phyloP scores from a whole-genome alignment of 2,113 vertebrate genomes.

The Oophaga pumilio region DNA sequence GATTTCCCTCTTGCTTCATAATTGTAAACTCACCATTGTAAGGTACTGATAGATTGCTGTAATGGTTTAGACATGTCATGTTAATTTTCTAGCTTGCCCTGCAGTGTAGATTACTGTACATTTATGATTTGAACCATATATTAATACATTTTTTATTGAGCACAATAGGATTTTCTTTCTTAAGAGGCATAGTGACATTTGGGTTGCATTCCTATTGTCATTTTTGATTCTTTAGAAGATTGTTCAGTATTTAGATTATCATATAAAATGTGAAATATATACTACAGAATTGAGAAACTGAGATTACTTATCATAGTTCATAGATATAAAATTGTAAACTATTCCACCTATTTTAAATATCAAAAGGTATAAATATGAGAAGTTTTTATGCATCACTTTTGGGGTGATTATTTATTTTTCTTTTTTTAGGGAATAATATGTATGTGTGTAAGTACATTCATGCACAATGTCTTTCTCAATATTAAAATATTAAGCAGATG shows the following conservation, averaged over 20 bases:
- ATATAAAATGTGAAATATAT: background rate
- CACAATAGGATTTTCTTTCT: background rate
- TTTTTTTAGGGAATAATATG: background rate
- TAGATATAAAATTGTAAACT: background rate
- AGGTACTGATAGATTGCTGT: too few species aligned
- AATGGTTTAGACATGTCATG: too few species aligned
- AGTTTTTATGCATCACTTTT: background rate
- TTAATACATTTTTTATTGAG: background rate
- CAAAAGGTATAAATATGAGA: slow-evolving; percentile 7
- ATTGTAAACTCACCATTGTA: too few species aligned
- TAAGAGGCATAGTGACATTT: background rate
- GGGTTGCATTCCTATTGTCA: background rate
- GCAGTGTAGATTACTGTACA: background rate
- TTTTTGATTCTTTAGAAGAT: background rate
- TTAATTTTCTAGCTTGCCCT: background rate
- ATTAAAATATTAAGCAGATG: background rate
- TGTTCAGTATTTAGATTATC: background rate
- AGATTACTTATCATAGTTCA: background rate
- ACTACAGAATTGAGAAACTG: background rate
- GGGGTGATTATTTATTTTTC: background rate
- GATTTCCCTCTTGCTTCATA: too few species aligned
- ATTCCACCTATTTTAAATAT: background rate
- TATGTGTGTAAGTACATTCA: background rate
- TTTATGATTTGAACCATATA: background rate
- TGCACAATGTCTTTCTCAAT: background rate